A percentile compares a stretch with the other conserved stretches of the same genome.
Conservation (phyloP, 64 coral and sea anemone species). For the Trachythela sp. region DNA sequence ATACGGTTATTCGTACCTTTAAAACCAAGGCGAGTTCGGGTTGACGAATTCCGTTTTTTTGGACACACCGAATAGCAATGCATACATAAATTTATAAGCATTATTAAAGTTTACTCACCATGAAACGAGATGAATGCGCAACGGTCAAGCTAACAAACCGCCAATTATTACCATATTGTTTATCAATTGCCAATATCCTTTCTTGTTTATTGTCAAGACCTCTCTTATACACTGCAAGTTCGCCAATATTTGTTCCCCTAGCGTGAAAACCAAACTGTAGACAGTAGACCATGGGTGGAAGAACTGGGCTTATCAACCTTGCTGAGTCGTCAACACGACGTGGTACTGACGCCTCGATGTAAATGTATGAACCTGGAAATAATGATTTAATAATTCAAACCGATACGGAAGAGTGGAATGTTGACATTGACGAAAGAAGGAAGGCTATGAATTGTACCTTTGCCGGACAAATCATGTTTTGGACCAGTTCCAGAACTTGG, state of each 20-base stretch:
- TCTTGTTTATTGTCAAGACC: background rate
- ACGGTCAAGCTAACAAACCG: background rate
- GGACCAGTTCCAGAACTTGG: background rate
- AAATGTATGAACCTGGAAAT: background rate
- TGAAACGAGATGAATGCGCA: background rate
- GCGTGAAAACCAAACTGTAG: conserved; percentile 1
- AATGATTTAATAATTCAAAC: background rate
- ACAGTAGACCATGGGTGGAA: background rate
- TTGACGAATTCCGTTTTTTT: background rate
- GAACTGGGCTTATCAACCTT: background rate
- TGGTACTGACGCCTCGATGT: background rate
- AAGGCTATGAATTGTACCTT: background rate
- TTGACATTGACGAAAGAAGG: too few relatives aligned
- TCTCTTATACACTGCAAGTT: background rate
- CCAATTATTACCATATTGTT: background rate
- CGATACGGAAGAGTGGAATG: too few relatives aligned
- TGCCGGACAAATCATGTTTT: background rate
- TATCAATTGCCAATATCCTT: background rate
- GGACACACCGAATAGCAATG: background rate
- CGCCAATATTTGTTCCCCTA: background rate
- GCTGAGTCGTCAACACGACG: background rate
- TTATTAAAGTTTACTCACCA: too few relatives aligned
- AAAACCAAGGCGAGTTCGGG: too few relatives aligned
- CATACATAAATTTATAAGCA: too few relatives aligned
- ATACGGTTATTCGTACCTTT: too few relatives aligned